Percentiles rank a stretch among this genome's conserved stretches.
Conservation (phyloP, 1,140 invertebrate species). For the Steinernema feltiae region DNA sequence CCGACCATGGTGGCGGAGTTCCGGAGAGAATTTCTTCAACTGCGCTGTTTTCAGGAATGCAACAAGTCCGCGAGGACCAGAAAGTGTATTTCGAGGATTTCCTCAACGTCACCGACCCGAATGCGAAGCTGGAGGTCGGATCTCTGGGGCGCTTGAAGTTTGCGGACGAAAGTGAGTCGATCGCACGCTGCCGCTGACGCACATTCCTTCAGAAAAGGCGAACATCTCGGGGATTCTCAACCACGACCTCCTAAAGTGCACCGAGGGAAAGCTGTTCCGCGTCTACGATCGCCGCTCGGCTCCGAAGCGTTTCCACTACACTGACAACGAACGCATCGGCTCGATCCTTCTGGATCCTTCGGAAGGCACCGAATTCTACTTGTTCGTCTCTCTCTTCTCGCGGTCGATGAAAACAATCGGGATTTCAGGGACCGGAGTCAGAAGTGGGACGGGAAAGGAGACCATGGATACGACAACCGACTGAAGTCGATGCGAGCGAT, state of each 20-base stretch:
- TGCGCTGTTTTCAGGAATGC: slow-evolving; percentile 35
- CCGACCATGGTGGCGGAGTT: slow-evolving; percentile 50
- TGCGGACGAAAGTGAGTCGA: slow-evolving; percentile 29
- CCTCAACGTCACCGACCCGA: slow-evolving; percentile 34
- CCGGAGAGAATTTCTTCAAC: background rate
- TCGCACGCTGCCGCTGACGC: background rate
- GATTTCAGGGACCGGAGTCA: background rate
- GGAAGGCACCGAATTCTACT: slow-evolving; percentile 36
- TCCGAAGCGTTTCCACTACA: slow-evolving; percentile 47
- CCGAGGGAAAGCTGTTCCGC: slow-evolving; percentile 36
- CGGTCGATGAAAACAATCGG: background rate
- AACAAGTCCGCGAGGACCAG: slow-evolving; percentile 25
- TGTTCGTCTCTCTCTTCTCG: slow-evolving; percentile 13
- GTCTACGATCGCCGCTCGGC: slow-evolving; percentile 36
- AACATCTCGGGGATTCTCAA: slow-evolving; percentile 25
- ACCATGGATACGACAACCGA: slow-evolving; percentile 40
- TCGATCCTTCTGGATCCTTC: slow-evolving; percentile 39
- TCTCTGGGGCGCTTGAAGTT: slow-evolving; percentile 23
- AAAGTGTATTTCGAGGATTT: slow-evolving; percentile 20
- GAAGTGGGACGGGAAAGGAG: background rate
- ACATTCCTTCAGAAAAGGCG: slow-evolving; percentile 22
- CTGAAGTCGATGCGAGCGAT: slow-evolving; percentile 39
- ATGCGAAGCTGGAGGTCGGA: slow-evolving; percentile 23
- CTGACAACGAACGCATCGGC: slow-evolving; percentile 32
- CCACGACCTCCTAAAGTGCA: slow-evolving; percentile 27